phyloP scores from a whole-genome alignment of 2,888 invertebrate species.

The Trichacis sp. region DNA sequence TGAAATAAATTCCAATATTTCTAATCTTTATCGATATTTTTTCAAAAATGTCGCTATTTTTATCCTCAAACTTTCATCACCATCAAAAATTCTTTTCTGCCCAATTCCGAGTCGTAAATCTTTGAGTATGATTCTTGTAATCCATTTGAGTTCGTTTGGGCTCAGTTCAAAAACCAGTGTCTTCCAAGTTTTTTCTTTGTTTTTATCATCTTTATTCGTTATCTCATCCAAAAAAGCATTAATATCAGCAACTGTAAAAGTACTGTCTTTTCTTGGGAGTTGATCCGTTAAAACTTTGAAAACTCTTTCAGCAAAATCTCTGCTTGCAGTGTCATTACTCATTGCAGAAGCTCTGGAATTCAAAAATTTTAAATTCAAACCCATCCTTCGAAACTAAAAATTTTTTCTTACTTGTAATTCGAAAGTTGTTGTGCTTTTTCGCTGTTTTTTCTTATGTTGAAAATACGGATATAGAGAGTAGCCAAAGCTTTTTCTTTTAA shows the following conservation, averaged over 20 bases:
- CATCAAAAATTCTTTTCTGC: slow-evolving; percentile 76
- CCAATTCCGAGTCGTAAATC: slow-evolving; percentile 84
- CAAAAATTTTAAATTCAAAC: no score
- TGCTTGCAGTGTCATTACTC: slow-evolving; percentile 71
- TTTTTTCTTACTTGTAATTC: slow-evolving; percentile 68
- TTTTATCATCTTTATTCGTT: slow-evolving; percentile 74
- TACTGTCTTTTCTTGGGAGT: slow-evolving; percentile 66
- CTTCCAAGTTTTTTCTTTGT: slow-evolving; percentile 76
- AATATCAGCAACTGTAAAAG: slow-evolving; percentile 77
- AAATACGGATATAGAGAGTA: slow-evolving; percentile 79
- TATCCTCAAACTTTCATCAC: no score
- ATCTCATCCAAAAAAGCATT: slow-evolving; percentile 83
- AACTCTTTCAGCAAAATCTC: slow-evolving; percentile 86
- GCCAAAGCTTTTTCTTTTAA: slow-evolving; percentile 84
- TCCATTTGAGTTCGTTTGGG: slow-evolving; percentile 88
- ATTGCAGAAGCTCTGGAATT: slow-evolving; percentile 71
- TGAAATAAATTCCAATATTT: no score
- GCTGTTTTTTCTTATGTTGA: slow-evolving; percentile 79
- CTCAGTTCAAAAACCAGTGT: slow-evolving; percentile 77
- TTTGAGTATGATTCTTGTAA: slow-evolving; percentile 89
- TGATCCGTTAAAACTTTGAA: slow-evolving; percentile 76
- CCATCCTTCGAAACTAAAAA: no score
- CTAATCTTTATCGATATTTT: no score
- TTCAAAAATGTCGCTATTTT: no score
- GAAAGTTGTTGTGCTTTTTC: slow-evolving; percentile 72